Percentiles rank a stretch among this genome's conserved stretches.
These are phyloP conservation scores for Orchesella flavescens DNA, from an alignment of 2,888 invertebrate genomes.

Conservation along the genomic window DNA sequence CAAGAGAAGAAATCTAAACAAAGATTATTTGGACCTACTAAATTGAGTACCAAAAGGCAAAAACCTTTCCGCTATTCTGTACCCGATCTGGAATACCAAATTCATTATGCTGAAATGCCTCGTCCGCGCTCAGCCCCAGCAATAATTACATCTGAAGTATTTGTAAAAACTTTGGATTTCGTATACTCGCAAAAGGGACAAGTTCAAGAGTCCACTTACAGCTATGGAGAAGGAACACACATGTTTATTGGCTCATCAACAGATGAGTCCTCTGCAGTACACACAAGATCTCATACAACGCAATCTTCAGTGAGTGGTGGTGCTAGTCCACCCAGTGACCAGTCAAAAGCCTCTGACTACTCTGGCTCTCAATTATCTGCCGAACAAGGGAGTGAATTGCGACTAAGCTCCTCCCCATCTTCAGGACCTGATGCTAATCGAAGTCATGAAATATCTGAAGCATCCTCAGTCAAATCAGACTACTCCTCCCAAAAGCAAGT, in stretches of 20 bases:
- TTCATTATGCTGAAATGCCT: slow-evolving; percentile 69
- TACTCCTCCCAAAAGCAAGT: slow-evolving; percentile 47
- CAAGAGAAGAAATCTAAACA: slow-evolving; percentile 55
- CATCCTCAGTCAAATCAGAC: slow-evolving; percentile 60
- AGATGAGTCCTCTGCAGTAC: slow-evolving; percentile 55
- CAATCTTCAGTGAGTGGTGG: slow-evolving; percentile 55
- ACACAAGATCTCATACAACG: slow-evolving; percentile 49
- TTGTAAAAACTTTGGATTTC: slow-evolving; percentile 70
- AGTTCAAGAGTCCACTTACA: slow-evolving; percentile 50
- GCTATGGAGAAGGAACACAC: slow-evolving; percentile 44
- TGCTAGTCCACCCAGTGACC: slow-evolving; percentile 34
- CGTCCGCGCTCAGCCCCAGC: slow-evolving; percentile 71
- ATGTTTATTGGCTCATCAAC: slow-evolving; percentile 63
- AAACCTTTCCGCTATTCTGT: slow-evolving; percentile 67
- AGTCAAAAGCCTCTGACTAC: slow-evolving; percentile 43
- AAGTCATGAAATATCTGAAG: slow-evolving; percentile 61
- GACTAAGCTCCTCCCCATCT: slow-evolving; percentile 24
- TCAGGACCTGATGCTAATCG: slow-evolving; percentile 32
- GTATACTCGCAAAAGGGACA: slow-evolving; percentile 67
- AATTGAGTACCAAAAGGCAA: slow-evolving; percentile 67
- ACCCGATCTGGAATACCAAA: slow-evolving; percentile 71
- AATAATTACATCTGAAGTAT: slow-evolving; percentile 71
- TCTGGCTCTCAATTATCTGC: neutral
- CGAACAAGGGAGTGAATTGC: slow-evolving; percentile 26
- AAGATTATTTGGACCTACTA: slow-evolving; percentile 69